phyloP scores from a whole-genome alignment of 2,797 vertebrate genomes.

The Phyllotis vaccarum region DNA sequence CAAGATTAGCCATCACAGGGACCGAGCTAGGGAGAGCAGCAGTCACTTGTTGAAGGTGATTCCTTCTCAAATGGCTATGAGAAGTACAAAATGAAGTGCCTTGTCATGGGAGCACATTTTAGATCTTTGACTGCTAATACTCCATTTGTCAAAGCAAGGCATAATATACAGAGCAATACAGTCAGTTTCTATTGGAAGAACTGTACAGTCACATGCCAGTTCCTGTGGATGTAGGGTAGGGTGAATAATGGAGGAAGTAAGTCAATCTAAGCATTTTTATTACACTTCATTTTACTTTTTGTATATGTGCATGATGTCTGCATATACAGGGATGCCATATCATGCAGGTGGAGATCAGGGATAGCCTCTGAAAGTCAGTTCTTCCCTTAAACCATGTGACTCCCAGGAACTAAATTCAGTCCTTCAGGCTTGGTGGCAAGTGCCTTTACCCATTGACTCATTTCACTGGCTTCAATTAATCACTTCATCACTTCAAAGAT shows the following conservation, averaged over 20 bases:
- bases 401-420: not conserved
- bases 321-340: not conserved
- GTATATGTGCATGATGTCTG: not conserved
- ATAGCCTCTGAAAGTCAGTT: not conserved
- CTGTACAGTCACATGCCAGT: not conserved
- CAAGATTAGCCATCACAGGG: not conserved
- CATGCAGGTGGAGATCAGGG: not conserved
- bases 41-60: not conserved
- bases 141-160: slow-evolving; percentile 36
- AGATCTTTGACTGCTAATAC: slow-evolving; percentile 31
- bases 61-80: not conserved
- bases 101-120: not conserved
- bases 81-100: not conserved
- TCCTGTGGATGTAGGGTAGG: not conserved
- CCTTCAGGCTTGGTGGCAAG: not conserved
- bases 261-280: not conserved
- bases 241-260: slow-evolving; percentile 10
- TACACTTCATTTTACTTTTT: not conserved
- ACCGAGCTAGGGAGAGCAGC: not conserved
- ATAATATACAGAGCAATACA: not conserved
- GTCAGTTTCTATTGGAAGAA: not conserved
- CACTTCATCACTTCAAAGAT: not conserved
- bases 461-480: not conserved
- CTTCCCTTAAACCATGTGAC: not conserved
- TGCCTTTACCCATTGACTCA: not conserved